phyloP scores from a whole-genome alignment of 2,113 vertebrate genomes.

The Myanophis thanlyinensis region DNA sequence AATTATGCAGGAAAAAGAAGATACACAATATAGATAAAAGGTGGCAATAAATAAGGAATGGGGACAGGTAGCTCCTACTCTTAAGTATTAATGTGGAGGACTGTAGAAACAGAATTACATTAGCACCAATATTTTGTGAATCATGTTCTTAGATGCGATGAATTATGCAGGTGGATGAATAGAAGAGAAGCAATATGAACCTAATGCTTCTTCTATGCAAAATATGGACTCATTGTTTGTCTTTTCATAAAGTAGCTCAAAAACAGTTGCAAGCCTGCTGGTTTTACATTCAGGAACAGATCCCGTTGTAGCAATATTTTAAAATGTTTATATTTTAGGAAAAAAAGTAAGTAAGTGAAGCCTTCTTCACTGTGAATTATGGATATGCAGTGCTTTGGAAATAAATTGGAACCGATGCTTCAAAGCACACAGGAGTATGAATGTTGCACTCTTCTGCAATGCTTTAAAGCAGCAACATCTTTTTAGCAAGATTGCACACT shows the following conservation, averaged over 20 bases:
- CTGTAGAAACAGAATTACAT: not conserved
- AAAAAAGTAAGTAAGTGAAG: not conserved
- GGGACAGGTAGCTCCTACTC: not conserved
- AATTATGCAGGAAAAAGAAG: not conserved
- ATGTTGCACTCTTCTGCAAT: not conserved
- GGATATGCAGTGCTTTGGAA: not conserved
- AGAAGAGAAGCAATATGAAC: not conserved
- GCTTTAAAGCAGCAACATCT: not conserved
- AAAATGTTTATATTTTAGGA: not conserved
- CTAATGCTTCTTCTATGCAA: not conserved
- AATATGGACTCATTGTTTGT: not conserved
- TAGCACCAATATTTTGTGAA: not conserved
- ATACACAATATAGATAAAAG: not conserved
- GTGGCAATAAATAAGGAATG: not conserved
- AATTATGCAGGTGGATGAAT: not conserved
- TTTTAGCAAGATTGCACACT: not conserved
- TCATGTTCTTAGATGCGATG: not conserved
- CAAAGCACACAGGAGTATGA: not conserved
- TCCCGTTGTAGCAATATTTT: not conserved
- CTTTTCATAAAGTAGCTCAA: not conserved
- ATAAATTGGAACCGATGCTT: not conserved
- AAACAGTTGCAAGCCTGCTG: not conserved
- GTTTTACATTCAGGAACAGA: not conserved
- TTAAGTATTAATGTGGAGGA: not conserved
- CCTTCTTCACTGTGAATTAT: not conserved